These are phyloP conservation scores for Tetramorium parvispinum DNA, from an alignment of 1,140 invertebrate genomes.

Conservation along the genomic window DNA sequence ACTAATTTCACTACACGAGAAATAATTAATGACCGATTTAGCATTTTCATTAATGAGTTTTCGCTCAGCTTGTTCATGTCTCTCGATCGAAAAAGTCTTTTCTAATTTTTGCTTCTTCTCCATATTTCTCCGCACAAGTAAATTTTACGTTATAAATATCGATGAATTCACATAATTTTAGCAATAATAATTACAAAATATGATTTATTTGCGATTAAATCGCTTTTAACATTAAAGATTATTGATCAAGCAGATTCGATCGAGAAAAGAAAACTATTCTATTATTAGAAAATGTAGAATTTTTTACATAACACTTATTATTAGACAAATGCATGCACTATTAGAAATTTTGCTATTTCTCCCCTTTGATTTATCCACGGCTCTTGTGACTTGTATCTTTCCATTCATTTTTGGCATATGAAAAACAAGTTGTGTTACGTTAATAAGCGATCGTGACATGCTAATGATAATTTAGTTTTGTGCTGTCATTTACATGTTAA, in stretches of 20 bases:
- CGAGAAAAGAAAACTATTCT: constrained; percentile 19
- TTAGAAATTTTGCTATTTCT: constrained; percentile 65
- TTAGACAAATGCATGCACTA: constrained; percentile 54
- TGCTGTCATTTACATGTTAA: constrained; percentile 23
- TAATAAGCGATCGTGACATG: neutral
- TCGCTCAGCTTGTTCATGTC: constrained; percentile 1
- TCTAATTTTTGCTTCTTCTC: neutral
- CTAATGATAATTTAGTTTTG: constrained; percentile 48
- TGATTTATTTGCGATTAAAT: neutral
- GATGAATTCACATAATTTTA: constrained; percentile 6
- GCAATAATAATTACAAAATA: neutral
- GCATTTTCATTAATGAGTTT: constrained; percentile 27
- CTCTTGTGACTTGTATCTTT: constrained; percentile 27
- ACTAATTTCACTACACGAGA: constrained; percentile 21
- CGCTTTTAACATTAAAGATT: neutral
- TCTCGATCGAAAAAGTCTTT: constrained; percentile 11
- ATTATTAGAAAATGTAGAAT: constrained; percentile 59
- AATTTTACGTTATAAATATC: neutral
- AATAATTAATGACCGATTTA: constrained; percentile 27
- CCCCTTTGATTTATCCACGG: constrained; percentile 58
- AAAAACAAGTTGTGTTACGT: constrained; percentile 30
- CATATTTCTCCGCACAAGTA: neutral
- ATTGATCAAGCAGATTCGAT: neutral
- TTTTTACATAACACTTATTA: constrained; percentile 26
- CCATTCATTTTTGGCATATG: constrained; percentile 43